phyloP scores from a whole-genome alignment of 2,797 vertebrate genomes.

The Xenops minutus region DNA sequence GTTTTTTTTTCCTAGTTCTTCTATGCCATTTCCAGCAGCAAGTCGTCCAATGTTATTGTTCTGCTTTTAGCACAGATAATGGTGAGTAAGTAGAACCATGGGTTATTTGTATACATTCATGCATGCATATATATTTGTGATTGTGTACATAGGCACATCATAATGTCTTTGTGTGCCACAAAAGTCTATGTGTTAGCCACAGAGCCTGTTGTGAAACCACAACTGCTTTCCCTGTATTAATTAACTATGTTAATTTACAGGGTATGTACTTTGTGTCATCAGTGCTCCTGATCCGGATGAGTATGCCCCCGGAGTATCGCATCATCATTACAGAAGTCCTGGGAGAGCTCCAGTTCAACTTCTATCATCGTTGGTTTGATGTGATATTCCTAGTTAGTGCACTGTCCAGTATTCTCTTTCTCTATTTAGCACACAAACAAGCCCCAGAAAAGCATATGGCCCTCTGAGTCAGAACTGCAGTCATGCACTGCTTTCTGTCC shows the following conservation, averaged over 20 bases:
- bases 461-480: constrained; percentile 44
- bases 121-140: not conserved
- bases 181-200: not conserved
- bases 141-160: not conserved
- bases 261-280: constrained; percentile 99
- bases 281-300: constrained; percentile 97
- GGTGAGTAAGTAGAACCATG: constrained; percentile 78
- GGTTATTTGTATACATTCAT: fast-evolving
- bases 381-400: constrained; percentile 99
- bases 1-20: constrained; percentile 84
- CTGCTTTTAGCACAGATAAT: constrained; percentile 98
- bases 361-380: constrained; percentile 99
- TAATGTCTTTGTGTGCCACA: not conserved
- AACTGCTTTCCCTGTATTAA: not conserved
- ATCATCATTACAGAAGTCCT: constrained; percentile 94
- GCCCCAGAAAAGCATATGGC: constrained; percentile 96
- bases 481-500: not conserved
- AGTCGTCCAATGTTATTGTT: constrained; percentile 98
- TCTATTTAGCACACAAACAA: constrained; percentile 98
- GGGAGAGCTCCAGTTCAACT: constrained; percentile 97
- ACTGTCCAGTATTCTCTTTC: constrained; percentile 97
- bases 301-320: constrained; percentile 95
- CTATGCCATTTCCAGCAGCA: constrained; percentile 98
- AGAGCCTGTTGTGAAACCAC: not conserved
- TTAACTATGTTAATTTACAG: constrained; percentile 36